These are phyloP conservation scores for Gallirallus australis DNA, from an alignment of 2,797 vertebrate species.

Conservation along the genomic window DNA sequence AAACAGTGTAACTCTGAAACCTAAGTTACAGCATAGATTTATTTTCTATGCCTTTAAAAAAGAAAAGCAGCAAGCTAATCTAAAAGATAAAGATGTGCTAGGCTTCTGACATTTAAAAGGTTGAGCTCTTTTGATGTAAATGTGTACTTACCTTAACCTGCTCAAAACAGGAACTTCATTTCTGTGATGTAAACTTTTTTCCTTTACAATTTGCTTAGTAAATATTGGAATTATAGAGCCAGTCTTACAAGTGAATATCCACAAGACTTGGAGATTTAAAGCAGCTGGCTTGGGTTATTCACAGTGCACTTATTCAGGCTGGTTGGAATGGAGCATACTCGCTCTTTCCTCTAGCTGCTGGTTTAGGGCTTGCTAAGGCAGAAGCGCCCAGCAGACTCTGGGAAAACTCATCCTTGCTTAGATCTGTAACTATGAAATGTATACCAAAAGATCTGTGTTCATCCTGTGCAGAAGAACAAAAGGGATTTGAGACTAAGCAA, in stretches of 20 bases:
- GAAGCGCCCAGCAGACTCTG: not conserved
- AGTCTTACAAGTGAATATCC: not conserved
- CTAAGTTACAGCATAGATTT: not conserved
- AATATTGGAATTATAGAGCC: not conserved
- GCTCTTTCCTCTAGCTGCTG: not conserved
- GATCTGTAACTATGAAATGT: not conserved
- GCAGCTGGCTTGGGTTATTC: not conserved
- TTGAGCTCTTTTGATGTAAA: not conserved
- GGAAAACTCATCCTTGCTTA: not conserved
- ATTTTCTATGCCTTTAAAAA: constrained; percentile 7
- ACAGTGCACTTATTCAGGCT: not conserved
- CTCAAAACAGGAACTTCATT: not conserved
- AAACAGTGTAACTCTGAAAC: not conserved
- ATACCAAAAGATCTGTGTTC: not conserved
- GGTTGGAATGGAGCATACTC: not conserved
- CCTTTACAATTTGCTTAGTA: not conserved
- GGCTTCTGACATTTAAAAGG: not conserved
- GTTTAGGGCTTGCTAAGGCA: not conserved
- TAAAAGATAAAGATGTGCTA: not conserved
- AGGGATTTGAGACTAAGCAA: not conserved
- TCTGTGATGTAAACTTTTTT: not conserved
- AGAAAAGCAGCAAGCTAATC: not conserved
- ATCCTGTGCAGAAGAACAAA: not conserved
- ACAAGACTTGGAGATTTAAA: not conserved
- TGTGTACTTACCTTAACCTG: not conserved